Base-by-base conservation (phyloP, 2,888 invertebrate species). In the Molanna angustata region DNA sequence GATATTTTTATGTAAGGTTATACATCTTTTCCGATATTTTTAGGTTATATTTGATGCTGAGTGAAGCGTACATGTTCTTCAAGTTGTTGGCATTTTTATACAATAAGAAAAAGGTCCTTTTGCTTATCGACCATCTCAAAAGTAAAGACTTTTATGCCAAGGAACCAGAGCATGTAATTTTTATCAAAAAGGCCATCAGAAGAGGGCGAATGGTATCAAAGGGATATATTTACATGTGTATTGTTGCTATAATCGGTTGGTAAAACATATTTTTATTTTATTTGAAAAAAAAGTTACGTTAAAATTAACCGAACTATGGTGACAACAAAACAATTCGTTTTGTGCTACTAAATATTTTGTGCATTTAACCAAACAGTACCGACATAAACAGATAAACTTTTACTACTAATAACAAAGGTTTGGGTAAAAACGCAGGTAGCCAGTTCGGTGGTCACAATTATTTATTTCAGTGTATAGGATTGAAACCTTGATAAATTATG, bases 31-130 rank as follows among this genome's bases (percentile, higher is more conserved):
- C 22, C 2, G 16, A 40, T 31, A 46, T 56, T 71, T 71, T 41
- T 69, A 77, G 76, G 32, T 63, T 76, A 32, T 77, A 77, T 61
- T 66, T 77, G 58, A 76, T 76, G 59, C 67, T 76, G 20, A 76
- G 76, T 59, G 77, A 77, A 64, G 74, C 76, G 70, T 77, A 76
- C 56, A 76, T 76, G 4, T 76, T 74, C 60, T 70, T 76, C 59
- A 77, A 77, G 64, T 62, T 77, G 18, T 67, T 68, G 14, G 74
- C 72, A 43, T 74, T 76, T 62, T 74, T 76, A 74, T 56, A 69
- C 53, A 75, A 77, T 58, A 73, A 66, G 60, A 61, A 69, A 17
- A 72, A 76, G 64, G 70, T 77, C 31, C 58, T 70, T 53, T 63
- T 64, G 42, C 67, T 76, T 2, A 65, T 76, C 21, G 57, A 70